A percentile compares a stretch with the other conserved stretches of the same genome.
Evolutionary conservation across 1,140 invertebrate genomes (phyloP).

Genomic region (Philopotamus ludificatus): DNA sequence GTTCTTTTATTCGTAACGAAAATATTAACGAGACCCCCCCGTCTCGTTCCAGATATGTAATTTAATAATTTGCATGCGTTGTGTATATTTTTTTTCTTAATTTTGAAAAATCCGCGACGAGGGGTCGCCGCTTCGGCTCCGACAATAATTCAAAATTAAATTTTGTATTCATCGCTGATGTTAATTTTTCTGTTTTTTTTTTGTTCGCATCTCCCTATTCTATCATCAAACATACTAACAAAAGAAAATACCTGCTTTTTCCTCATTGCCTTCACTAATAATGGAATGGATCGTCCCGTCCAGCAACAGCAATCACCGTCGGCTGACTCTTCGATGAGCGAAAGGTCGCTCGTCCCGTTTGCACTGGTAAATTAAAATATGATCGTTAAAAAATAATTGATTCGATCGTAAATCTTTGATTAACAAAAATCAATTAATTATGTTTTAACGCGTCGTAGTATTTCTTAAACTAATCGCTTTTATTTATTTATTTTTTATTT

Average conservation of each 20-base stretch:
- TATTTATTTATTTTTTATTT: too few species aligned
- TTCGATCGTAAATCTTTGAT: slow-evolving; percentile 8
- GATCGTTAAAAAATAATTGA: too few species aligned
- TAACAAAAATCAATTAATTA: too few species aligned
- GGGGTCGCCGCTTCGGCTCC: not conserved
- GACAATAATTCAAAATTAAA: not conserved
- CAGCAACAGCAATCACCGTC: slow-evolving; percentile 56
- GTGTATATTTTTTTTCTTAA: slow-evolving; percentile 18
- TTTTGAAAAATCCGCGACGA: not conserved
- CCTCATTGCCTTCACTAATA: slow-evolving; percentile 44
- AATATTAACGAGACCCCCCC: not conserved
- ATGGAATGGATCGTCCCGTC: slow-evolving; percentile 44
- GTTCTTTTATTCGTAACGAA: slow-evolving; percentile 1
- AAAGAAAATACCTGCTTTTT: slow-evolving; percentile 31
- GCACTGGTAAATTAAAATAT: slow-evolving; percentile 53
- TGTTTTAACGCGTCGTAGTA: too few species aligned
- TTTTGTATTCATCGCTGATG: not conserved
- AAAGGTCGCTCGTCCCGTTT: slow-evolving; percentile 54
- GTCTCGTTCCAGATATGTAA: too few species aligned
- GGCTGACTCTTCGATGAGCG: slow-evolving; percentile 57
- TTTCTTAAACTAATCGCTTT: too few species aligned
- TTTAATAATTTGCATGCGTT: slow-evolving; percentile 29
- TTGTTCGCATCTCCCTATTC: slow-evolving; percentile 10
- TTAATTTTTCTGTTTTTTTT: not conserved
- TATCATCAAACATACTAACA: slow-evolving; percentile 37